Evolutionary conservation across 2,888 invertebrate species (phyloP).

Genomic region (Drepana falcataria): DNA sequence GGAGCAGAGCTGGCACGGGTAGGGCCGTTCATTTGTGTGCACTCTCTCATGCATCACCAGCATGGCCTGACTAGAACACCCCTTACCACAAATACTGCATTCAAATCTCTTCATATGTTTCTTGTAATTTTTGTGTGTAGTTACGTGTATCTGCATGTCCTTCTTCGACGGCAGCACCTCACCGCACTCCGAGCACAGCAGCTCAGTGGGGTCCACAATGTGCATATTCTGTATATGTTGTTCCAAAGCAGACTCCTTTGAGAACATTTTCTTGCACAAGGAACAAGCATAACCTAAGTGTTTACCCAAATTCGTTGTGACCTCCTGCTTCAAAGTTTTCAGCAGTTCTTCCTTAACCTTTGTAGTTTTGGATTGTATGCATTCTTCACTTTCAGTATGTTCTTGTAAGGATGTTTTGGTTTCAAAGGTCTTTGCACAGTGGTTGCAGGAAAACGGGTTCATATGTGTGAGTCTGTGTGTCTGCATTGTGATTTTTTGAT

Average conservation of each 20-base stretch:
- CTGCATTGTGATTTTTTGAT: slow-evolving; percentile 73
- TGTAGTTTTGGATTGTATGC: slow-evolving; percentile 45
- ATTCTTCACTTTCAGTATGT: slow-evolving; percentile 50
- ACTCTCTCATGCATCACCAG: slow-evolving; percentile 72
- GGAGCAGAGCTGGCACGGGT: slow-evolving; percentile 63
- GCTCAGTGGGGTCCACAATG: slow-evolving; percentile 49
- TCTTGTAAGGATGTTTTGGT: slow-evolving; percentile 35
- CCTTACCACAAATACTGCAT: slow-evolving; percentile 63
- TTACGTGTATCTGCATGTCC: slow-evolving; percentile 51
- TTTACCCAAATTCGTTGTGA: slow-evolving; percentile 60
- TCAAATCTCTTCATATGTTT: slow-evolving; percentile 58
- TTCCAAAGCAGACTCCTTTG: slow-evolving; percentile 61
- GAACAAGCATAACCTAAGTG: slow-evolving; percentile 66
- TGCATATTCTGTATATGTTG: slow-evolving; percentile 64
- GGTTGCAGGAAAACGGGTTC: slow-evolving; percentile 52
- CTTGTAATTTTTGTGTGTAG: slow-evolving; percentile 39
- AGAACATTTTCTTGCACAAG: slow-evolving; percentile 70
- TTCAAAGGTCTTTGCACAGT: slow-evolving; percentile 57
- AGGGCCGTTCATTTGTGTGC: slow-evolving; percentile 71
- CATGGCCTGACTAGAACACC: slow-evolving; percentile 72
- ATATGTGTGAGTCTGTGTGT: slow-evolving; percentile 66
- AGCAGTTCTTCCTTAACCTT: slow-evolving; percentile 63
- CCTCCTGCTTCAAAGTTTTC: slow-evolving; percentile 64
- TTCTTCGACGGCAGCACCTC: slow-evolving; percentile 52
- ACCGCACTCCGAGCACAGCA: slow-evolving; percentile 59